A percentile compares a stretch with the other conserved stretches of the same genome.
phyloP scores from a whole-genome alignment of 2,113 vertebrate genomes.

The Etheostoma cragini region DNA sequence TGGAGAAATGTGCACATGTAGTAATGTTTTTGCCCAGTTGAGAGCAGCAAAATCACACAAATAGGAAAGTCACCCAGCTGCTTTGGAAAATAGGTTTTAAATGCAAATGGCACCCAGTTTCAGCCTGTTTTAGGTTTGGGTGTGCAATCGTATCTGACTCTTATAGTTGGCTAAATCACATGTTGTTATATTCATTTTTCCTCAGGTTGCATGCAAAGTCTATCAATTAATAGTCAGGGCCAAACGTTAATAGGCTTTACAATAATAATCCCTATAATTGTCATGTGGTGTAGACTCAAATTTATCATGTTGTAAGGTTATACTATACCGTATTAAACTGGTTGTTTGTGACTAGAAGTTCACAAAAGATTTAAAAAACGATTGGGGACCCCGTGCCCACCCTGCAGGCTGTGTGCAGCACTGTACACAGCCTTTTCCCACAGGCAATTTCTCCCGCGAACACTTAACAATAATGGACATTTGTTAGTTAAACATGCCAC shows the following conservation, averaged over 20 bases:
- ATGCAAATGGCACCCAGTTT: not conserved
- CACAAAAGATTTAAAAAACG: not conserved
- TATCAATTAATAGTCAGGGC: not conserved
- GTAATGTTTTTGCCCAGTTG: constrained; percentile 48
- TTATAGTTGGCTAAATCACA: not conserved
- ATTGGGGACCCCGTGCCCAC: no score
- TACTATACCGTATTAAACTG: not conserved
- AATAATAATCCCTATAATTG: not conserved
- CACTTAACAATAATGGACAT: no score
- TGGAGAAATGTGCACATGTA: not conserved
- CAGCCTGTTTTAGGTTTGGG: not conserved
- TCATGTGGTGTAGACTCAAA: not conserved
- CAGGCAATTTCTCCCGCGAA: no score
- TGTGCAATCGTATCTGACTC: not conserved
- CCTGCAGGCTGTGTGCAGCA: no score
- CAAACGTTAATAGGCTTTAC: not conserved
- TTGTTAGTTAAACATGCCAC: no score
- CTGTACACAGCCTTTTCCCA: no score
- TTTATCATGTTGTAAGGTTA: not conserved
- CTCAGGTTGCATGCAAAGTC: no score
- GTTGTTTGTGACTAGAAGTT: not conserved
- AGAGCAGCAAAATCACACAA: constrained; percentile 39
- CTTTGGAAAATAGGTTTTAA: not conserved
- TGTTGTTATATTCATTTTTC: not conserved
- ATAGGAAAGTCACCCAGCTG: not conserved